A percentile compares a stretch with the other conserved stretches of the same genome.
phyloP scores from a whole-genome alignment of 2,113 vertebrate species.

The Prionailurus viverrinus region DNA sequence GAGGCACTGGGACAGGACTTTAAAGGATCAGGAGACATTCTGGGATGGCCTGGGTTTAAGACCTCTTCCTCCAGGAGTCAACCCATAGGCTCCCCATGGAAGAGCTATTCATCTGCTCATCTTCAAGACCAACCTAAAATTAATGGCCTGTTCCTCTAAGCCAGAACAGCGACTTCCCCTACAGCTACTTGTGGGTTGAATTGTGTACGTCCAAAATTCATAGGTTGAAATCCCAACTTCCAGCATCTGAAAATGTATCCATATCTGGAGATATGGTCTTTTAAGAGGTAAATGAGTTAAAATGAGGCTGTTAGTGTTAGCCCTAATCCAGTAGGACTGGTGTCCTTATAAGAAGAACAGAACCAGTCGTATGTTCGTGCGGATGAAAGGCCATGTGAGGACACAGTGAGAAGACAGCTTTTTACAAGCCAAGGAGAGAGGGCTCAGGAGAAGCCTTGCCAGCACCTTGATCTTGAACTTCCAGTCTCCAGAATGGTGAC shows the following conservation, averaged over 20 bases:
- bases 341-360: not conserved
- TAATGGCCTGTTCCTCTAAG: not conserved
- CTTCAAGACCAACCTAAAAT: not conserved
- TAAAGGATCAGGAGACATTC: not conserved
- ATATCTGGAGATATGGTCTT: not conserved
- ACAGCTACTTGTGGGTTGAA: not conserved
- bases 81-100: not conserved
- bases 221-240: not conserved
- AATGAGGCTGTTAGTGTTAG: not conserved
- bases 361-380: not conserved
- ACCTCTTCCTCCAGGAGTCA: not conserved
- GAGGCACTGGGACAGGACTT: not conserved
- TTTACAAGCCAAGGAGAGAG: not conserved
- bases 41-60: not conserved
- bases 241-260: not conserved
- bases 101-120: not conserved
- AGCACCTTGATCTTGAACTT: not conserved
- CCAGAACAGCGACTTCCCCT: not conserved
- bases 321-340: not conserved
- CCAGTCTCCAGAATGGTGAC: not conserved
- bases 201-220: not conserved
- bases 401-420: rapidly evolving
- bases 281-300: not conserved
- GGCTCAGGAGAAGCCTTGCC: not conserved
- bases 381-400: rapidly evolving